Evolutionary conservation across 2,113 vertebrate species (phyloP).

Genomic region (Gavialis gangeticus): DNA sequence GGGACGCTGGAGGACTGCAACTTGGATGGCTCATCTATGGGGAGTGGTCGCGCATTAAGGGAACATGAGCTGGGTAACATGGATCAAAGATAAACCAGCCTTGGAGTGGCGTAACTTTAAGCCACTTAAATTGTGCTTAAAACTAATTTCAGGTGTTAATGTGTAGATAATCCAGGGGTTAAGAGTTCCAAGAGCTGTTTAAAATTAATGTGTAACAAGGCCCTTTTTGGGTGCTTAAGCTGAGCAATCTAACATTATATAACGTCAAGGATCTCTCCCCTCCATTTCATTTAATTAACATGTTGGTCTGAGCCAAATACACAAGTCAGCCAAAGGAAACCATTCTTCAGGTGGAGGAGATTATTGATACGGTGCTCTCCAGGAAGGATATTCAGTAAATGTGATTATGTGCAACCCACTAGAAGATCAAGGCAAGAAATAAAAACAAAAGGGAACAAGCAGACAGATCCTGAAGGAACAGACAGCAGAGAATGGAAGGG

Average conservation of each 20-base stretch:
- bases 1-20: too few species aligned
- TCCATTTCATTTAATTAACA: conserved; percentile 19
- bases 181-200: too few species aligned
- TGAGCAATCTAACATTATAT: neutral
- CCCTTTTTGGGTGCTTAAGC: neutral
- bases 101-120: too few species aligned
- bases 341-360: conserved; percentile 49
- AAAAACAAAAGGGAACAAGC: conserved; percentile 47
- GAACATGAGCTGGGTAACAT: too few species aligned
- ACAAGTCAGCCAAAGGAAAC: conserved; percentile 21
- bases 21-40: too few species aligned
- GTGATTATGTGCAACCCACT: conserved; percentile 52
- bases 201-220: too few species aligned
- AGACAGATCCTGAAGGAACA: conserved; percentile 41
- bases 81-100: too few species aligned
- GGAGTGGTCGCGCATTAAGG: too few species aligned
- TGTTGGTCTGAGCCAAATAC: neutral
- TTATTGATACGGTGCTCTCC: neutral
- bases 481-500: neutral
- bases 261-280: neutral
- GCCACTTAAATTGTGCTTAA: too few species aligned
- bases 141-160: too few species aligned
- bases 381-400: conserved; percentile 59
- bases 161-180: too few species aligned
- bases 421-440: conserved; percentile 53